Percentiles rank a stretch among this genome's conserved stretches.
Conservation (phyloP, 2,888 invertebrate species). For the Hymenopus coronatus region DNA sequence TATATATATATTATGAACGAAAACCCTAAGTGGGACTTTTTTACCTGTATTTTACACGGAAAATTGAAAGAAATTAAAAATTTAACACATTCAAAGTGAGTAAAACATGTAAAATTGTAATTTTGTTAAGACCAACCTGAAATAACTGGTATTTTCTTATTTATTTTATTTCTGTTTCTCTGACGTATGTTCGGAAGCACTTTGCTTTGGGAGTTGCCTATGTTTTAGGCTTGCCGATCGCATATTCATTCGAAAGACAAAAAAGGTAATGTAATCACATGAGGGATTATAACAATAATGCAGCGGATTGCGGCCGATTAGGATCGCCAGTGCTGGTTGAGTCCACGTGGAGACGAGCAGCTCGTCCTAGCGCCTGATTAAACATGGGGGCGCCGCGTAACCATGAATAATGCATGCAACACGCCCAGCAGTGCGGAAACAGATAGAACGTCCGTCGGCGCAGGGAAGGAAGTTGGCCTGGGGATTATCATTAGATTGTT, state of each 20-base stretch:
- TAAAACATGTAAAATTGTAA: too few species aligned
- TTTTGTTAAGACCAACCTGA: too few species aligned
- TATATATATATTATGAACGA: too few species aligned
- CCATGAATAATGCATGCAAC: constrained; percentile 16
- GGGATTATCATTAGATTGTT: constrained; percentile 7
- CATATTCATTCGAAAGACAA: background rate
- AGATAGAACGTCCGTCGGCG: background rate
- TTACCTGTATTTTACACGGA: too few species aligned
- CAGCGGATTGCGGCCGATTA: constrained; percentile 18
- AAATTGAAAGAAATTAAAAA: too few species aligned
- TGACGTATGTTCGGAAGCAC: too few species aligned
- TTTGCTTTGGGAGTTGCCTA: too few species aligned
- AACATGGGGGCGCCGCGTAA: constrained; percentile 5
- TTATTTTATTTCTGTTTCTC: too few species aligned
- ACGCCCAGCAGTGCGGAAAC: constrained; percentile 8
- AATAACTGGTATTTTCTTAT: too few species aligned
- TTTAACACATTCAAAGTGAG: too few species aligned
- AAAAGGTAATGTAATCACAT: constrained; percentile 10
- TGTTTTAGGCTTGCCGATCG: background rate
- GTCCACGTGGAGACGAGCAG: background rate
- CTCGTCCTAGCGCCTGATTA: constrained; percentile 16
- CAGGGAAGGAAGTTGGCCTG: background rate
- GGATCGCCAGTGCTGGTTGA: background rate
- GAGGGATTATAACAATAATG: constrained; percentile 11
- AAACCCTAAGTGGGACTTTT: too few species aligned